Percentiles rank a stretch among this genome's conserved stretches.
Evolutionary conservation across 2,113 vertebrate species (phyloP).

Genomic region (Chionodraco myersi): DNA sequence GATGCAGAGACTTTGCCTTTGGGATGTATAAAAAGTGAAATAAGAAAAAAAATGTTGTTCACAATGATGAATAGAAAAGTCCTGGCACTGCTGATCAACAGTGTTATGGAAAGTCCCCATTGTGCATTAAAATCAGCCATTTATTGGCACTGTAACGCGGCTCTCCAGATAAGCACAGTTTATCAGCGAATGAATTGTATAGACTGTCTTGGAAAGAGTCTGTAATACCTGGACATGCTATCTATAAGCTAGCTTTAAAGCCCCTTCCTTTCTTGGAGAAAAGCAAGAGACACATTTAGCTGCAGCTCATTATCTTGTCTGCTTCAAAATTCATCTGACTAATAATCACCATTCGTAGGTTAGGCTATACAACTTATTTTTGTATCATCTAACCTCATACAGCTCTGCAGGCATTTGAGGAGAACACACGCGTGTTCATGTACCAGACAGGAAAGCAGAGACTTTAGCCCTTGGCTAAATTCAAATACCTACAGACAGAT

Average conservation of each 20-base stretch:
- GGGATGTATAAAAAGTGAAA: too few species aligned
- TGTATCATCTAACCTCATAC: not conserved
- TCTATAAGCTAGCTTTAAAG: not conserved
- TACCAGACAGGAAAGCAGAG: not conserved
- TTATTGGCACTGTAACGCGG: not conserved
- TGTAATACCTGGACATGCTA: not conserved
- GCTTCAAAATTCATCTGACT: not conserved
- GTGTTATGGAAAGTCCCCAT: too few species aligned
- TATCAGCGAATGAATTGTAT: not conserved
- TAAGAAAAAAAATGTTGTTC: too few species aligned
- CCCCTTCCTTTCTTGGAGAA: not conserved
- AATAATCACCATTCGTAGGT: not conserved
- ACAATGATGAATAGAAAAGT: too few species aligned
- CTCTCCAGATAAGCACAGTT: not conserved
- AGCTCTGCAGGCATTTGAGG: not conserved
- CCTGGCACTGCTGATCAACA: too few species aligned
- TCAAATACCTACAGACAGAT: slow-evolving; percentile 34
- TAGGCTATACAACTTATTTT: not conserved
- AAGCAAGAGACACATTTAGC: not conserved
- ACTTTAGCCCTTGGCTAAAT: not conserved
- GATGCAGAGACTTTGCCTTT: too few species aligned
- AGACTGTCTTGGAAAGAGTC: not conserved
- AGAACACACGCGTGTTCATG: not conserved
- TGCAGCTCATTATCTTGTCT: not conserved
- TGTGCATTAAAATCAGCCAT: not conserved